Percentiles rank a stretch among this genome's conserved stretches.
Evolutionary conservation across 1,140 invertebrate genomes (phyloP).

Genomic region (Globodera ellingtonae): DNA sequence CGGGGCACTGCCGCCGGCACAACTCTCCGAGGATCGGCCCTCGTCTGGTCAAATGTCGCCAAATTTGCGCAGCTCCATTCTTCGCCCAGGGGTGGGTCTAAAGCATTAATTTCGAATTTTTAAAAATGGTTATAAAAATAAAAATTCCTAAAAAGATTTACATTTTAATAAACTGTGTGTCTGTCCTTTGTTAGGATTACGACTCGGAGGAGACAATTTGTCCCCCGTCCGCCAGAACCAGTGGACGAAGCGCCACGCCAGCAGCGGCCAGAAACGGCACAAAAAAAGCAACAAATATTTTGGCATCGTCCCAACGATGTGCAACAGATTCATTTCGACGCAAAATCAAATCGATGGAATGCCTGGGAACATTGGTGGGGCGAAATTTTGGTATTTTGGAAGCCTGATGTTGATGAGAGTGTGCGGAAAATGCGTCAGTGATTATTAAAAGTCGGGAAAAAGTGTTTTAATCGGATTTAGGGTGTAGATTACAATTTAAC

Average conservation of each 20-base stretch:
- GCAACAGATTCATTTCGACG: conserved; percentile 18
- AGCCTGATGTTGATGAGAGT: no score
- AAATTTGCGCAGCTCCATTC: neutral
- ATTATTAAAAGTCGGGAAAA: no score
- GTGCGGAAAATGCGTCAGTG: no score
- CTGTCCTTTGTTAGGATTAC: neutral
- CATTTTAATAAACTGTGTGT: neutral
- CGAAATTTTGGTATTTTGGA: no score
- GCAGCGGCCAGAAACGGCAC: conserved; percentile 6
- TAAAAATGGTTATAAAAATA: no score
- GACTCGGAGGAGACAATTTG: conserved; percentile 26
- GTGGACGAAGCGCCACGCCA: neutral
- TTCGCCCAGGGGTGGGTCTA: neutral
- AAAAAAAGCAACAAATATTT: neutral
- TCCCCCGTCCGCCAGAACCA: conserved; percentile 24
- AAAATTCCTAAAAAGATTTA: no score
- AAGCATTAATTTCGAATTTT: no score
- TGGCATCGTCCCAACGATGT: conserved; percentile 5
- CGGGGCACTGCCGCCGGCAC: neutral
- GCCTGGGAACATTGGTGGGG: conserved; percentile 14
- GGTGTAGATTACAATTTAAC: no score
- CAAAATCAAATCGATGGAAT: conserved; percentile 32
- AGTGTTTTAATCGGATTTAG: no score
- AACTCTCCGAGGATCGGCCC: neutral
- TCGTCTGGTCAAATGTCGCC: conserved; percentile 6